Base-by-base conservation (phyloP, 2,888 invertebrate species). In the Ypsolopha scabrella region DNA sequence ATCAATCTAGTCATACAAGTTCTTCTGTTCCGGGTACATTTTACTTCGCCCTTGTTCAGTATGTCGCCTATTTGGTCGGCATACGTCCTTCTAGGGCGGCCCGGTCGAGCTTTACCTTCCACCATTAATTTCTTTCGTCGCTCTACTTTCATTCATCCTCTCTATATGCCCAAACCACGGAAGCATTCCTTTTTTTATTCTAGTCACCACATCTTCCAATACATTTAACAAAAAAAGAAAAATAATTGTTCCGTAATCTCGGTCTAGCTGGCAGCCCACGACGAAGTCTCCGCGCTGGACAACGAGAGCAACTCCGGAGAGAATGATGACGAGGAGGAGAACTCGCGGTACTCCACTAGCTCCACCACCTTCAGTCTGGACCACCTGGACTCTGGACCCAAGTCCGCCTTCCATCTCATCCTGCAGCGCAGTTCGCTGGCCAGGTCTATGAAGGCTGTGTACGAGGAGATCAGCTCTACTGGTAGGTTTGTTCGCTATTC, bases 391-490 rank as follows among this genome's bases (percentile, higher is more conserved):
- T 48, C 56, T 4, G 57, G 64, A 3, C 80, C 85, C 0, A 82
- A 81, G 61, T 92, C 92, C 0, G 93, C 95, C 0, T 96, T 94
- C 66, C 92, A 93, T 65, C 83, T 92, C 10, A 96, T 97, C 62
- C 80, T 97, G 43, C 91, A 94, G 63, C 90, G 92, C 57, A 95
- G 96, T 68, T 91, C 91, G 6, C 80, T 98, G 48, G 97, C 97
- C 0, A 89, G 91, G 61, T 93, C 96, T 58, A 89, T 98, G 62
- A 95, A 94, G 70, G 89, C 90, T 53, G 91, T 94, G 11, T 95
- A 93, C 74, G 92, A 94, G 62, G 93, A 92, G 70, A 86, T 94
- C 1, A 90, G 91, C 65, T 88, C 88, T 60, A 88, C 90, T 57
- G 90, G 90, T 88, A 60, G 58, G 61, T 54, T 37, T n/a, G 7